Conservation (phyloP, 2,113 vertebrate genomes). For the Rhabdornis inornatus region DNA sequence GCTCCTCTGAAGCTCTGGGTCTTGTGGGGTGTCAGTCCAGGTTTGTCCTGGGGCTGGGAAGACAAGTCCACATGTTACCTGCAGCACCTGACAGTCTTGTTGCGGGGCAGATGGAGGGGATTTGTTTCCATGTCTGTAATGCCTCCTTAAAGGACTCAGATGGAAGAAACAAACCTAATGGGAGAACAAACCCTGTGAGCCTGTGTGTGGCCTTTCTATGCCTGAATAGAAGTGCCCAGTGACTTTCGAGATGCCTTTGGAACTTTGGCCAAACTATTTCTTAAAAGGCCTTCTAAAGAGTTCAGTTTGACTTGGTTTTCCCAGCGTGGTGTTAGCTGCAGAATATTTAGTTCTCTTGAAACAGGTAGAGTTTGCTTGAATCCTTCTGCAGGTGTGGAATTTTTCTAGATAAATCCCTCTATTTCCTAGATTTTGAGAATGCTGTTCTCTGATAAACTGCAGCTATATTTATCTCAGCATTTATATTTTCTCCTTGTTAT, state of each 20-base stretch:
- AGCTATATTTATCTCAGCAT: not conserved
- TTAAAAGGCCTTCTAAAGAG: not conserved
- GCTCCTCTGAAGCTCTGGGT: not conserved
- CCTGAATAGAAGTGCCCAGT: not conserved
- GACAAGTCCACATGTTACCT: not conserved
- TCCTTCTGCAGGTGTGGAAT: not conserved
- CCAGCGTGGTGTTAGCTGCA: not conserved
- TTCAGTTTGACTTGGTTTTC: not conserved
- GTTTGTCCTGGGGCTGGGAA: not conserved
- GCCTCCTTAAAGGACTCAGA: not conserved
- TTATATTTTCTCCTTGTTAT: not conserved
- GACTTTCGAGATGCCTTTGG: not conserved
- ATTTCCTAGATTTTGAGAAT: not conserved
- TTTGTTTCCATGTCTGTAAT: not conserved
- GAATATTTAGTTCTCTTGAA: not conserved
- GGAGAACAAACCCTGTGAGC: not conserved
- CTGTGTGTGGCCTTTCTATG: not conserved
- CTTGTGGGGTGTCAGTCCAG: not conserved
- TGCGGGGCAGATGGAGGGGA: not conserved
- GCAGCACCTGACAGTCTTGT: not conserved
- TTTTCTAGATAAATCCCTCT: not conserved
- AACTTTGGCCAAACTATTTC: not conserved
- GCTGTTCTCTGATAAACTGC: not conserved
- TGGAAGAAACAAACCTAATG: not conserved
- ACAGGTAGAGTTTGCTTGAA: not conserved